Evolutionary conservation across 64 coral and sea anemone genomes (phyloP).

Genomic region (Dendronephthya gigantea): DNA sequence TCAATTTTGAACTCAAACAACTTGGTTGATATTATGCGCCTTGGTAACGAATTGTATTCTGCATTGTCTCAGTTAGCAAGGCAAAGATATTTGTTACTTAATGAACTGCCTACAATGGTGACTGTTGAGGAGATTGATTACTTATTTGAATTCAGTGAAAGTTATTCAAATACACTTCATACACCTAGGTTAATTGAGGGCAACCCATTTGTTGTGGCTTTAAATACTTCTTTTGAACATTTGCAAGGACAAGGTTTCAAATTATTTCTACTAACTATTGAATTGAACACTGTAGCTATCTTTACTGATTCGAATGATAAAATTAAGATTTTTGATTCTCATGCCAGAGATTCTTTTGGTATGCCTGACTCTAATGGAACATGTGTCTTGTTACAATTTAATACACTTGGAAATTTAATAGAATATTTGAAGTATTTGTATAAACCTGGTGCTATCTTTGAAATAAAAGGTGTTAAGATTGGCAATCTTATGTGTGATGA

Average conservation of each 20-base stretch:
- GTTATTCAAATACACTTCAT: neutral
- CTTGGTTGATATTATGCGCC: neutral
- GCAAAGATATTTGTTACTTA: neutral
- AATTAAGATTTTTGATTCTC: constrained; percentile 20
- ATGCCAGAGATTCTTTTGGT: constrained; percentile 43
- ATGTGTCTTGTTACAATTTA: too few relatives aligned
- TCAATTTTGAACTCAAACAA: neutral
- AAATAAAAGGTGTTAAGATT: too few relatives aligned
- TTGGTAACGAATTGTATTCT: neutral
- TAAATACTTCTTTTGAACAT: neutral
- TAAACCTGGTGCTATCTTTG: too few relatives aligned
- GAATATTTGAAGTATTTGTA: too few relatives aligned
- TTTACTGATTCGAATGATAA: constrained; percentile 19
- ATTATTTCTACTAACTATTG: constrained; percentile 21
- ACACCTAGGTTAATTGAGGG: neutral
- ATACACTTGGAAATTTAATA: too few relatives aligned
- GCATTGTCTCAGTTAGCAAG: neutral
- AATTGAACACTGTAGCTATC: constrained; percentile 31
- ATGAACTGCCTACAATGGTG: constrained; percentile 7
- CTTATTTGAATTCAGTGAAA: constrained; percentile 2
- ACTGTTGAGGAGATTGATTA: constrained; percentile 1
- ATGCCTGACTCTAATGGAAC: neutral
- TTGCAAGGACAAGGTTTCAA: neutral
- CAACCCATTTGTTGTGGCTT: neutral
- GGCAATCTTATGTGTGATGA: too few relatives aligned